Conservation (phyloP, 2,888 invertebrate genomes). For the Atrina japonica region DNA sequence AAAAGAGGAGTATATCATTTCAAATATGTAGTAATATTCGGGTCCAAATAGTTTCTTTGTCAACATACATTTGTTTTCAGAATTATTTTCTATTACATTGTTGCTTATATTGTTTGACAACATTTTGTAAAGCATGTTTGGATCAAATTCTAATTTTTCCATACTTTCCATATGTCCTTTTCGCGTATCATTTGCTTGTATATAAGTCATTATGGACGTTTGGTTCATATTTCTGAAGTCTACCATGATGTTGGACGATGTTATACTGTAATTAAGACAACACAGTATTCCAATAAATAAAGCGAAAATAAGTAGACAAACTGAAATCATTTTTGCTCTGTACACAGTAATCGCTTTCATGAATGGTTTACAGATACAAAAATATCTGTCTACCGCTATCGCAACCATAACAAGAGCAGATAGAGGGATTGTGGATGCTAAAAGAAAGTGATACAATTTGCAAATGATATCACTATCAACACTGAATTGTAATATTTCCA, state of each 20-base stretch:
- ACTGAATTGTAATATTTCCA: conserved; percentile 70
- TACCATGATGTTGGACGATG: neutral
- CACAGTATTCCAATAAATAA: conserved; percentile 52
- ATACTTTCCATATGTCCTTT: too few relatives aligned
- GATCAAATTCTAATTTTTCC: too few relatives aligned
- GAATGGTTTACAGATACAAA: conserved; percentile 76
- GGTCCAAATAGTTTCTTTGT: conserved; percentile 46
- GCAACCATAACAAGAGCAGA: conserved; percentile 75
- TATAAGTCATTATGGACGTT: neutral
- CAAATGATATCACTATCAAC: conserved; percentile 66
- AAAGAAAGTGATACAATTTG: conserved; percentile 74
- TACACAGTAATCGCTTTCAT: conserved; percentile 73
- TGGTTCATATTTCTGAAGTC: neutral
- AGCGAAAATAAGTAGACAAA: conserved; percentile 47
- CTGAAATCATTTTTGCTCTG: conserved; percentile 59
- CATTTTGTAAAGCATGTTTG: too few relatives aligned
- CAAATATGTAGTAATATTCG: conserved; percentile 56
- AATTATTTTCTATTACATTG: too few relatives aligned
- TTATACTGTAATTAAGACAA: conserved; percentile 56
- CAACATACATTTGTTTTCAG: conserved; percentile 46
- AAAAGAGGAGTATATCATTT: conserved; percentile 67
- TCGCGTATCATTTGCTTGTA: neutral
- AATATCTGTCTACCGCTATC: conserved; percentile 71
- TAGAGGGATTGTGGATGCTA: conserved; percentile 75
- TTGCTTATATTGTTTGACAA: too few relatives aligned